Conservation (phyloP, 2,113 vertebrate species). For the Channa maculata region DNA sequence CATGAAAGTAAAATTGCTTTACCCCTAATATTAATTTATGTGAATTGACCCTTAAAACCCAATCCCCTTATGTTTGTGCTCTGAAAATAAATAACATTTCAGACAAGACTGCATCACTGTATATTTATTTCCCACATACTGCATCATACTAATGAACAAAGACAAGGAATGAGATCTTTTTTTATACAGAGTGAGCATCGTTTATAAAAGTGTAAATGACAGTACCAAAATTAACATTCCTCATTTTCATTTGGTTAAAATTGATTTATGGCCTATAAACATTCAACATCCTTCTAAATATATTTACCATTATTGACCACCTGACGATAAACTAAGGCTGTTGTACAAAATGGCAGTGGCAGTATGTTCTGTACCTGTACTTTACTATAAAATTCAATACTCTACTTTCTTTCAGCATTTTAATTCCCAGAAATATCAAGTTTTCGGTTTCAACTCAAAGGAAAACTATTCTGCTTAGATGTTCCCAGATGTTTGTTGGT, state of each 20-base stretch:
- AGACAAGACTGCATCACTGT: too few relatives aligned
- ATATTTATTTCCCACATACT: slow-evolving; percentile 20
- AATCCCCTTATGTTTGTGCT: too few relatives aligned
- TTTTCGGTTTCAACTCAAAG: background rate
- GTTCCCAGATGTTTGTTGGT: background rate
- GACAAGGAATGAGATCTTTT: background rate
- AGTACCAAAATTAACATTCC: background rate
- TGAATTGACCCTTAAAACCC: too few relatives aligned
- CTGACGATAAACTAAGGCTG: background rate
- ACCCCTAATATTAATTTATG: too few relatives aligned
- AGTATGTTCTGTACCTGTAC: too few relatives aligned
- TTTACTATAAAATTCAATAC: too few relatives aligned
- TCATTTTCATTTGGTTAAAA: background rate
- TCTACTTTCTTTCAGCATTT: background rate
- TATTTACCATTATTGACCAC: background rate
- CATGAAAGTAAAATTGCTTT: too few relatives aligned
- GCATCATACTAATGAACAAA: background rate
- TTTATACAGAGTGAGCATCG: background rate
- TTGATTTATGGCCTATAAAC: background rate
- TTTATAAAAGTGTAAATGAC: background rate
- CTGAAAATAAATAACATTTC: too few relatives aligned
- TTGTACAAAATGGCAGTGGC: background rate
- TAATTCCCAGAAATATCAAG: background rate
- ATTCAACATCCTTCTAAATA: background rate
- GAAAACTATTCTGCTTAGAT: background rate